Evolutionary conservation across 2,888 invertebrate genomes (phyloP).

Genomic region (Hypercompe scribonia): DNA sequence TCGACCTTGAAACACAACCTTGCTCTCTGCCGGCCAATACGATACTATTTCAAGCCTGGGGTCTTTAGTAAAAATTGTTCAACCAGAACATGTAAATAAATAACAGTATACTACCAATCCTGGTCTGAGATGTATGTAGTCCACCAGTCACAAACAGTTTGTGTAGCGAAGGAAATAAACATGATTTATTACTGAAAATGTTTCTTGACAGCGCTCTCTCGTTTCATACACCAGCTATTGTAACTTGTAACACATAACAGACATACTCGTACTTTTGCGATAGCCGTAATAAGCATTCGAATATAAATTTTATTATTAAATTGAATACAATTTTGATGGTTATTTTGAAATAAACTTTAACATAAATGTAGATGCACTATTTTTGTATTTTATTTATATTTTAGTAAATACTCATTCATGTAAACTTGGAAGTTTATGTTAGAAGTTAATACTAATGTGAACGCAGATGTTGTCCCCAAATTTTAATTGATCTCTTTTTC

Average conservation of each 20-base stretch:
- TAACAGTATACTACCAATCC: conserved; percentile 1
- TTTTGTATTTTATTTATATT: no score
- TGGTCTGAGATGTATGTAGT: neutral
- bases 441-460: no score
- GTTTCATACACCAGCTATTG: conserved; percentile 17
- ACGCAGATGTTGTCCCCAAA: no score
- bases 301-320: conserved; percentile 11
- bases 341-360: neutral
- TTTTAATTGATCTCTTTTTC: no score
- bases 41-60: neutral
- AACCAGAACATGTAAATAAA: neutral
- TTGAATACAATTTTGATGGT: conserved; percentile 21
- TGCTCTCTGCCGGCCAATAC: neutral
- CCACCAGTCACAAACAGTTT: conserved; percentile 4
- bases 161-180: conserved; percentile 8
- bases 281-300: conserved; percentile 12
- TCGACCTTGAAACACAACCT: neutral
- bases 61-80: neutral
- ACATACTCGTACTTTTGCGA: conserved; percentile 19
- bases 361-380: no score
- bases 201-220: conserved; percentile 14
- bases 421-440: no score
- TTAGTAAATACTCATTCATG: no score
- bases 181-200: conserved; percentile 20
- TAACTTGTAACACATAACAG: conserved; percentile 16